Conservation (phyloP, 35 echinoderm and acorn worm species). For the Ptychodera flava region DNA sequence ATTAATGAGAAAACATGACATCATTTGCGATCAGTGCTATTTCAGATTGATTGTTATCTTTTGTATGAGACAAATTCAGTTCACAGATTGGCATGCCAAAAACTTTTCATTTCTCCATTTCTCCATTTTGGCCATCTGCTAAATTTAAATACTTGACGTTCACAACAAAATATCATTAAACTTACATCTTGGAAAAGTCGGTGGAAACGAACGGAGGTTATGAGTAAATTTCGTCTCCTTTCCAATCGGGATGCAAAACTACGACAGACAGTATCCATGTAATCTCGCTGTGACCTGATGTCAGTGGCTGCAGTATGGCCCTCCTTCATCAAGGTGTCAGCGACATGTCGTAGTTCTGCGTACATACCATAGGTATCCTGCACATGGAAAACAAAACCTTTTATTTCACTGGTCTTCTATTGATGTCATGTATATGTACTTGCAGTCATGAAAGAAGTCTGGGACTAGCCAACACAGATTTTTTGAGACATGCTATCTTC, state of each 20-base stretch:
- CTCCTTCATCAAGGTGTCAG: slow-evolving; percentile 71
- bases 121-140: too few relatives aligned
- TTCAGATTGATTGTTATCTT: too few relatives aligned
- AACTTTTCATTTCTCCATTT: too few relatives aligned
- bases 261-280: slow-evolving; percentile 85
- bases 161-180: background rate
- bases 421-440: background rate
- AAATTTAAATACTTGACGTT: too few relatives aligned
- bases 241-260: slow-evolving; percentile 87
- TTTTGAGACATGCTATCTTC: too few relatives aligned
- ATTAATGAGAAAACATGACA: too few relatives aligned
- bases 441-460: too few relatives aligned
- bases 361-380: slow-evolving; percentile 95
- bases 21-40: too few relatives aligned
- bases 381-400: background rate
- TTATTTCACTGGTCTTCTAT: background rate
- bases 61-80: too few relatives aligned
- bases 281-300: slow-evolving; percentile 74
- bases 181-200: slow-evolving; percentile 82
- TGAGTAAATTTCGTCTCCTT: slow-evolving; percentile 72
- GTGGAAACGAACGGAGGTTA: slow-evolving; percentile 87
- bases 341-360: slow-evolving; percentile 83
- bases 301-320: slow-evolving; percentile 64
- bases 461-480: too few relatives aligned
- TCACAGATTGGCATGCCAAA: too few relatives aligned